These are phyloP conservation scores for Actinia equina DNA, from an alignment of 64 coral and sea anemone genomes.

Conservation along the genomic window DNA sequence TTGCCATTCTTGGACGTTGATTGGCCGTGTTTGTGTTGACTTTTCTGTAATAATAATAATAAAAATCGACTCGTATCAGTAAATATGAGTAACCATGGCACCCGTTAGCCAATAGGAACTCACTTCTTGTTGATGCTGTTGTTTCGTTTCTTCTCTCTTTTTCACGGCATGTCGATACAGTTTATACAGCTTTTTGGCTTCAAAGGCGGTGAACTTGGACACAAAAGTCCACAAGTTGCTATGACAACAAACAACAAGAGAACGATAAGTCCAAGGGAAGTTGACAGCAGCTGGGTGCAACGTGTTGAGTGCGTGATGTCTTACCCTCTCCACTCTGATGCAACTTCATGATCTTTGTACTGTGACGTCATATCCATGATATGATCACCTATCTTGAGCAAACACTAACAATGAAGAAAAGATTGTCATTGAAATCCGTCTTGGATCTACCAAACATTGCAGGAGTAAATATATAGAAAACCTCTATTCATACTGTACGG, in stretches of 20 bases:
- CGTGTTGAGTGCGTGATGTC: background rate
- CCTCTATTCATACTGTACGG: no score
- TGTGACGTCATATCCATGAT: slow-evolving; percentile 85
- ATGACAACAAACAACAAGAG: background rate
- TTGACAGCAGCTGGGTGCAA: background rate
- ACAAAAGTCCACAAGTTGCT: slow-evolving; percentile 97
- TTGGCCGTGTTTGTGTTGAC: slow-evolving; percentile 17
- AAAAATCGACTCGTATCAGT: no score
- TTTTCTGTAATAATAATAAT: slow-evolving; percentile 3
- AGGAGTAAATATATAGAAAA: no score
- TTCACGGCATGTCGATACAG: slow-evolving; percentile 89
- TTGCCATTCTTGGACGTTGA: background rate
- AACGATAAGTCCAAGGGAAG: background rate
- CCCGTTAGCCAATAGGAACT: background rate
- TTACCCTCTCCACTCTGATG: slow-evolving; percentile 85
- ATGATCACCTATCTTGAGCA: slow-evolving; percentile 98
- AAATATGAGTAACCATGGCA: background rate
- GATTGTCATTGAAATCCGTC: background rate
- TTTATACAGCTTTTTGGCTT: slow-evolving; percentile 89
- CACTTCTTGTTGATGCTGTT: slow-evolving; percentile 68
- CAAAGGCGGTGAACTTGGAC: slow-evolving; percentile 94
- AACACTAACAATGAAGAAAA: slow-evolving; percentile 45
- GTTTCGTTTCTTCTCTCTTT: slow-evolving; percentile 82
- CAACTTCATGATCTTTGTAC: slow-evolving; percentile 69
- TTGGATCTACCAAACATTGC: background rate